Evolutionary conservation across 2,113 vertebrate genomes (phyloP), one percentile per base, ranked within the genome.

Genomic region (Arizona elegans): DNA sequence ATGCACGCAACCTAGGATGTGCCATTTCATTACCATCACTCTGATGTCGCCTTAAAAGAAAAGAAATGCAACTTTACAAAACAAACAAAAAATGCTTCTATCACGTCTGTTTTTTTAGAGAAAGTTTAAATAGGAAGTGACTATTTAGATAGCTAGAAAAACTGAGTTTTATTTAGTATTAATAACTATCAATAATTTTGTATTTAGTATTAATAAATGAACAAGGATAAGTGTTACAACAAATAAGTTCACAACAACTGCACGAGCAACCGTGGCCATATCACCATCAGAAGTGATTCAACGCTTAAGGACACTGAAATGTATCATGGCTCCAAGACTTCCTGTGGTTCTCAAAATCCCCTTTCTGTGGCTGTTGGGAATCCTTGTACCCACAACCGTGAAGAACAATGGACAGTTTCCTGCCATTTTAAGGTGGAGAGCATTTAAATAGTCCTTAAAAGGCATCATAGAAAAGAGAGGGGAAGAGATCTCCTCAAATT

Each of bases 21-120:
- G 98, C 96, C 90, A 98, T 97, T 23, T 99, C 99, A 43, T 86
- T 97, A 58, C 98, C 97, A 92, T 99, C 99, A 15, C 98, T 99
- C 96, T 99, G 99, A 96, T 99, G 98, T 94, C 99, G 99, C 96
- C 99, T 99, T 90, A 88, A 96, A 96, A 81, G 89, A 96, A 95
- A 97, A 8, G 94, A 94, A 97, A 97, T 75, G 94, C 26, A 90
- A 93, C 91, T 93, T 97, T 29, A 96, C 93, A 89, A 91, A 95
- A 94, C 91, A 90, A 92, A 94, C 55, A 92, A 56, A 93, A 13
- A 94, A 96, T 52, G 88, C 29, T 90, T 89, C 93, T 43, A 93
- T 75, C 43, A 95, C 1, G 17, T n/a, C 88, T 91, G 52, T 5
- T 59, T 91, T 91, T 58, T 86, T 8, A 38, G 89, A 89, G 53